Base-by-base conservation (phyloP, 2,888 invertebrate species). In the Latheticus oryzae region DNA sequence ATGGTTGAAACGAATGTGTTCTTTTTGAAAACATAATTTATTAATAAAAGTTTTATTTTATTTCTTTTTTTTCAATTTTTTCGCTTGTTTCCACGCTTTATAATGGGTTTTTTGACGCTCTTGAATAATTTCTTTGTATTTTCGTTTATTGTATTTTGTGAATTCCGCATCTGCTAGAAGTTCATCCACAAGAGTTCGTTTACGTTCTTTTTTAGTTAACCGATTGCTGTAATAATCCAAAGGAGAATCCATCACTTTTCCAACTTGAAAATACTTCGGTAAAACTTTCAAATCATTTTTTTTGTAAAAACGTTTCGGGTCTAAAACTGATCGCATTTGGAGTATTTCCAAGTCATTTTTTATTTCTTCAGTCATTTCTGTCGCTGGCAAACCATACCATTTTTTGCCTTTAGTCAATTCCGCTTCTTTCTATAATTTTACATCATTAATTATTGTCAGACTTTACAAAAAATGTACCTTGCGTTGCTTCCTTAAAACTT, bases 251-350 rank as follows among this genome's bases (percentile, higher is more conserved):
- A 95, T 82, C 9, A 93, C 87, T 66, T 86, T 87, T 35, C 93
- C 93, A 71, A 93, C 82, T 83, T 94, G 93, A 79, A 97, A 97
- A 76, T 93, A 97, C 79, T 97, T 97, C 0, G 97, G 97, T 19
- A 94, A 73, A 1, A 85, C 88, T 79, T 90, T 89, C 64, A 90
- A 82, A 73, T 95, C 93, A 76, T 93, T 95, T 71, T 92, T 91
- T 78, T 97, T 97, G 80, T 97, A 98, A 80, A 97, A 97, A 65
- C 88, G 89, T 76, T 96, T 96, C 0, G 96, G 93, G 80, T 98
- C 91, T 5, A 97, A 79, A 0, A 86, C 92, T 0, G 93, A 91
- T 68, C 98, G 86, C 96, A 98, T 96, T 79, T 93, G 90, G 1
- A 99, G 80, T 5, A 97, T 82, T 80, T 92, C 87, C 5, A 99